Base-by-base conservation (phyloP, 2,888 invertebrate species). In the Muscina levida region DNA sequence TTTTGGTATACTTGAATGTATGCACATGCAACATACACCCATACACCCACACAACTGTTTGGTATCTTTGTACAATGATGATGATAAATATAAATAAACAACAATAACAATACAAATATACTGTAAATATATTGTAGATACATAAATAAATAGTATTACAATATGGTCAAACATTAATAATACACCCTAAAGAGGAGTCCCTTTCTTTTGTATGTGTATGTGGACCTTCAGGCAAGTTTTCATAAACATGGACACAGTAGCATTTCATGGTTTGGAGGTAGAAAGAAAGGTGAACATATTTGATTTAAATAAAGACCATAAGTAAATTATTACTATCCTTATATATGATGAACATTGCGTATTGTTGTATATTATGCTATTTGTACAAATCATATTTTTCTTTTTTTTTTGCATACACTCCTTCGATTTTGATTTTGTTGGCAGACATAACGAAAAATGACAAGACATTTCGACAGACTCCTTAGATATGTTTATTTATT, bases 61-160 rank as follows among this genome's bases (percentile, higher is more conserved):
- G n/a, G n/a, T n/a, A n/a, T n/a, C n/a, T n/a, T n/a, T n/a, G n/a
- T n/a, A n/a, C n/a, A n/a, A n/a, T n/a, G n/a, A n/a, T n/a, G n/a
- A n/a, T n/a, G n/a, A 59, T 24, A 22, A 37, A 22, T 56, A 26
- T 24, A 3, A 11, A 26, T 8, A 31, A 56, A 13, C 19, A 31
- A 2, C 24, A 22, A 31, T 1, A 13, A 31, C 5, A 31, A 1
- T 56, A 44, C 4, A 42, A 13, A 46, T 11, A 57, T 2, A 17
- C n/a, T 5, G 42, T n/a, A 44, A 13, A 57, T 5, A 24, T n/a
- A 37, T n/a, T 5, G 42, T 39, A 42, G 11, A 4, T 15, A n/a
- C n/a, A 13, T 26, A n/a, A 17, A 82, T 82, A 86, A 86, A 86
- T 85, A 85, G 85, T 83, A 86, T 85, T 85, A 82, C 84, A 83